A percentile compares a stretch with the other conserved stretches of the same genome.
These are phyloP conservation scores for Epinephelus lanceolatus DNA, from an alignment of 2,113 vertebrate species.

Conservation along the genomic window DNA sequence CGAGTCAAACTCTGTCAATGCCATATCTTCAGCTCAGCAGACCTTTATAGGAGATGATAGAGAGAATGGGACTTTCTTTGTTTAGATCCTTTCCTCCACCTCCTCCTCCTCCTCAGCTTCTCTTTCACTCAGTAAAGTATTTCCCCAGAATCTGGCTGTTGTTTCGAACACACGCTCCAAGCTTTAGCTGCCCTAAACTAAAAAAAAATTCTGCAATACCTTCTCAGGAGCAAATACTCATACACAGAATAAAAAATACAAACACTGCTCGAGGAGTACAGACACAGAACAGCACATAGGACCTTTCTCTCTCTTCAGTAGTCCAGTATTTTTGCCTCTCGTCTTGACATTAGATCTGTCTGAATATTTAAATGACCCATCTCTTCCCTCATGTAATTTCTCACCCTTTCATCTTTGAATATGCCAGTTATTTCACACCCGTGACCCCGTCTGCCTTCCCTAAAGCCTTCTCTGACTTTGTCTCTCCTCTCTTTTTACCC, in stretches of 20 bases:
- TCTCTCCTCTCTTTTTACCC: constrained; percentile 31
- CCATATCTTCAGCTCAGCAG: constrained; percentile 74
- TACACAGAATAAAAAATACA: constrained; percentile 41
- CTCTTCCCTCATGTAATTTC: constrained; percentile 33
- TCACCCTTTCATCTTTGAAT: constrained; percentile 37
- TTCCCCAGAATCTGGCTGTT: constrained; percentile 65
- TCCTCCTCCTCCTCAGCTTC: constrained; percentile 20
- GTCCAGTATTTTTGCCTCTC: constrained; percentile 15
- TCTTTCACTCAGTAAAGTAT: constrained; percentile 41
- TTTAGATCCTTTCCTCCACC: constrained; percentile 59
- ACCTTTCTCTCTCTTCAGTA: constrained; percentile 9
- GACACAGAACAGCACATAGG: not conserved
- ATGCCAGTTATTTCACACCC: constrained; percentile 29
- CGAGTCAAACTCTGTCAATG: constrained; percentile 55
- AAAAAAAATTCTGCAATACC: constrained; percentile 28
- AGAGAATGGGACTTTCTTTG: constrained; percentile 69
- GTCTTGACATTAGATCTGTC: constrained; percentile 34
- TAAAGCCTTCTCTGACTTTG: constrained; percentile 54
- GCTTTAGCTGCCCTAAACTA: constrained; percentile 37
- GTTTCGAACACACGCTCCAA: constrained; percentile 37
- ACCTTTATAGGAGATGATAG: constrained; percentile 56
- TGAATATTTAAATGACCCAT: constrained; percentile 40
- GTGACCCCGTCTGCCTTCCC: constrained; percentile 42
- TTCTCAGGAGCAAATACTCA: constrained; percentile 32
- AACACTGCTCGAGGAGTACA: constrained; percentile 27